Percentiles rank a stretch among this genome's conserved stretches.
Conservation (phyloP, 2,888 invertebrate species). For the Dione vanillae region DNA sequence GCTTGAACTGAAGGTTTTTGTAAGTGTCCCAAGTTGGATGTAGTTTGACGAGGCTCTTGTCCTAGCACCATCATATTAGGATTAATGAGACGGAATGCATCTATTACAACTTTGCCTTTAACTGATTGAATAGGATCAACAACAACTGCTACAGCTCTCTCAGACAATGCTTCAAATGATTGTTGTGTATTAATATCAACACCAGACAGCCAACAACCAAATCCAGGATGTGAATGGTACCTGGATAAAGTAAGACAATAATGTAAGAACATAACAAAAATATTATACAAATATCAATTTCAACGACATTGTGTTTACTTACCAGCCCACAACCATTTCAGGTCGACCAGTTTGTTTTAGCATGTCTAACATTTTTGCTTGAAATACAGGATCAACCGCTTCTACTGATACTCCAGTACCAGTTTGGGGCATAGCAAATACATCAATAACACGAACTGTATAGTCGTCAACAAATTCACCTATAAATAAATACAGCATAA, state of each 20-base stretch:
- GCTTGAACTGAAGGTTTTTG: conserved; percentile 99
- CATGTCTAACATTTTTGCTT: conserved; percentile 99
- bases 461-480: conserved; percentile 99
- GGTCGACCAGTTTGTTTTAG: conserved; percentile 98
- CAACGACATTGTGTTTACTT: conserved; percentile 44
- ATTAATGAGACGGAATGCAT: conserved; percentile 99
- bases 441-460: conserved; percentile 99
- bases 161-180: conserved; percentile 98
- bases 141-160: conserved; percentile 99
- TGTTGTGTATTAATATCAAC: conserved; percentile 99
- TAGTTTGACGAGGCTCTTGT: conserved; percentile 99
- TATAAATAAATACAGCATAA: conserved; percentile 70
- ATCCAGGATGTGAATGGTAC: conserved; percentile 99
- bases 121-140: conserved; percentile 99
- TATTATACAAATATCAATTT: background rate
- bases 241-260: conserved; percentile 55
- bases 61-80: conserved; percentile 99
- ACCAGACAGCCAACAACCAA: conserved; percentile 99
- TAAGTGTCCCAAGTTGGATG: conserved; percentile 98
- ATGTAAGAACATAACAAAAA: background rate
- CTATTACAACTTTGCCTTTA: conserved; percentile 99
- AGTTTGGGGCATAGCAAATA: conserved; percentile 99
- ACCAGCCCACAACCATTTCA: conserved; percentile 99
- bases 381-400: conserved; percentile 99
- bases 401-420: conserved; percentile 99